Evolutionary conservation across 2,888 invertebrate genomes (phyloP).

Genomic region (Sphaeridia pumilis): DNA sequence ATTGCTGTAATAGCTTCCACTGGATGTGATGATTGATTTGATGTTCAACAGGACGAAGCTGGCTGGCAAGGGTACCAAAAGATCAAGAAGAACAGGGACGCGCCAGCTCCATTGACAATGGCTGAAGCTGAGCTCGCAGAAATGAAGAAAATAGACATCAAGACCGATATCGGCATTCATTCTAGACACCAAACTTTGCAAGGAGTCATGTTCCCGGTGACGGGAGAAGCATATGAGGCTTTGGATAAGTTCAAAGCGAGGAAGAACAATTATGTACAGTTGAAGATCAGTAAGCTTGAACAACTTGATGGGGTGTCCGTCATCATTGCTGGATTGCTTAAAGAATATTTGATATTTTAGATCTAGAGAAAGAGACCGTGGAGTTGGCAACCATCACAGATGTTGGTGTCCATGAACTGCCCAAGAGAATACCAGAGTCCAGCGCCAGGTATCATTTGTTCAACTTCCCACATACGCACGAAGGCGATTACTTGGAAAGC

Average conservation of each 20-base stretch:
- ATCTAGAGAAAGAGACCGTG: conserved; percentile 76
- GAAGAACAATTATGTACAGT: conserved; percentile 76
- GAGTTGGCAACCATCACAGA: conserved; percentile 63
- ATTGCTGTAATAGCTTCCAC: no score
- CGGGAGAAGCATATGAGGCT: conserved; percentile 63
- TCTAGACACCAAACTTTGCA: conserved; percentile 78
- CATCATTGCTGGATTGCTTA: no score
- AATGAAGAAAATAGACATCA: conserved; percentile 55
- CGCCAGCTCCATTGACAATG: conserved; percentile 79
- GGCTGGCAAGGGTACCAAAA: conserved; percentile 67
- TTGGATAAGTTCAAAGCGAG: conserved; percentile 61
- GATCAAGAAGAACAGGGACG: conserved; percentile 61
- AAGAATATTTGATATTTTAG: no score
- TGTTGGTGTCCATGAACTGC: conserved; percentile 56
- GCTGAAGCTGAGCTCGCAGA: conserved; percentile 76
- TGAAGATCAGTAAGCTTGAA: conserved; percentile 67
- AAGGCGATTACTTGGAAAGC: conserved; percentile 77
- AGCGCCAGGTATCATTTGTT: conserved; percentile 84
- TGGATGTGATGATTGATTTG: no score
- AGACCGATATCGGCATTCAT: conserved; percentile 66
- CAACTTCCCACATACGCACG: conserved; percentile 80
- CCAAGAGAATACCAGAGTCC: conserved; percentile 68
- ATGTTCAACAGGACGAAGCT: conserved; percentile 72
- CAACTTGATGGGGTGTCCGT: no score
- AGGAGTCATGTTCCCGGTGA: conserved; percentile 79